These are phyloP conservation scores for Nymphicus hollandicus DNA, from an alignment of 2,113 vertebrate species.

Conservation along the genomic window DNA sequence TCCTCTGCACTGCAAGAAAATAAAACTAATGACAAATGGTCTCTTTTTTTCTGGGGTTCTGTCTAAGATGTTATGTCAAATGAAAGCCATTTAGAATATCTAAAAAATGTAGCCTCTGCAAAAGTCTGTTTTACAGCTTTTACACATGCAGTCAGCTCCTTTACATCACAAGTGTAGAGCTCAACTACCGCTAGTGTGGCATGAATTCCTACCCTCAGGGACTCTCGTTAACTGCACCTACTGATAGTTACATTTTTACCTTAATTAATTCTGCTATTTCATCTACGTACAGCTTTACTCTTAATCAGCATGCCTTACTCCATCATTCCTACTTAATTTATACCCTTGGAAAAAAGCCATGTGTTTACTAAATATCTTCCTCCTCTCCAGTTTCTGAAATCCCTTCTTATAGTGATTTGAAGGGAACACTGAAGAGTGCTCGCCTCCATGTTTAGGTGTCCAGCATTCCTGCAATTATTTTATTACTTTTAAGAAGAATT, in stretches of 20 bases:
- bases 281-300: not conserved
- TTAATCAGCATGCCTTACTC: not conserved
- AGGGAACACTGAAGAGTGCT: not conserved
- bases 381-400: not conserved
- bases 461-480: not conserved
- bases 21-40: not conserved
- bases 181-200: accelerated
- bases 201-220: not conserved
- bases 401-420: not conserved
- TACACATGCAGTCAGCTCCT: not conserved
- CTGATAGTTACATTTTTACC: not conserved
- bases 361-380: not conserved
- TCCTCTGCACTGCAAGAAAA: not conserved
- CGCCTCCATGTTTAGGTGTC: not conserved
- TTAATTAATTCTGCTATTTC: not conserved
- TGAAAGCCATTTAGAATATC: not conserved
- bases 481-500: not conserved
- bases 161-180: not conserved
- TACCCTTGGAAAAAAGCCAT: not conserved
- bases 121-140: not conserved
- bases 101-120: too few species aligned
- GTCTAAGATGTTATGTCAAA: not conserved
- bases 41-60: not conserved
- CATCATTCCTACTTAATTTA: not conserved
- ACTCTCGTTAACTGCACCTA: not conserved